Percentiles rank a stretch among this genome's conserved stretches.
Evolutionary conservation across 2,113 vertebrate genomes (phyloP).

Genomic region (Zingel zingel): DNA sequence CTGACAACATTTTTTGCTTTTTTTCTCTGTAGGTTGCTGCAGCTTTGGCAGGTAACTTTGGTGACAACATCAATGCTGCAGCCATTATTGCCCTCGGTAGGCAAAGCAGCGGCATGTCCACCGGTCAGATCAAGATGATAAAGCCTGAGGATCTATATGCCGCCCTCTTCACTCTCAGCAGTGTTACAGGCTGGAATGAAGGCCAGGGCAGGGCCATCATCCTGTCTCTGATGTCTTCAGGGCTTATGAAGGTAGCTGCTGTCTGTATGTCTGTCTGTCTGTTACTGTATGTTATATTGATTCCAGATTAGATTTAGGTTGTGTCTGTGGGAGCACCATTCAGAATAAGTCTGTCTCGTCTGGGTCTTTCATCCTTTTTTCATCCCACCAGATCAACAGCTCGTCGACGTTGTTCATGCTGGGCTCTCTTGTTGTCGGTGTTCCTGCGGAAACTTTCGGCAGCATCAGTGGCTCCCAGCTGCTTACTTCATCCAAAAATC

Average conservation of each 20-base stretch:
- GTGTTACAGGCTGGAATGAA: constrained; percentile 66
- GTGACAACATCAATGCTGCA: constrained; percentile 7
- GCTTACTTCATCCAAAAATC: constrained; percentile 33
- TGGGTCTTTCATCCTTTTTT: background rate
- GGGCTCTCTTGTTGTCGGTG: constrained; percentile 75
- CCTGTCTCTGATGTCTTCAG: constrained; percentile 53
- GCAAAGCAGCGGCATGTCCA: constrained; percentile 61
- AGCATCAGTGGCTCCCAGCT: constrained; percentile 47
- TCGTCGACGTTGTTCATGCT: constrained; percentile 23
- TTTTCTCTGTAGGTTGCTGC: constrained; percentile 65
- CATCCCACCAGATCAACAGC: constrained; percentile 64
- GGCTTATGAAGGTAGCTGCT: constrained; percentile 66
- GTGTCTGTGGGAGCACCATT: background rate
- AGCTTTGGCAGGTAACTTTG: constrained; percentile 72
- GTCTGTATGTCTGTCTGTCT: background rate
- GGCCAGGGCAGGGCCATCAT: constrained; percentile 77
- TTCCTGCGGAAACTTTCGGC: constrained; percentile 52
- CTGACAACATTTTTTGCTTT: background rate
- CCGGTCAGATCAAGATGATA: constrained; percentile 56
- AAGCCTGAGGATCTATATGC: constrained; percentile 5
- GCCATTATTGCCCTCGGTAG: constrained; percentile 66
- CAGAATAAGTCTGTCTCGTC: background rate
- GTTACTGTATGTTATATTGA: background rate
- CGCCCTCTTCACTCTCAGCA: constrained; percentile 52
- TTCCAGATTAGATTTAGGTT: background rate